Conservation (phyloP, 2,888 invertebrate species). For the Chirona hameri region DNA sequence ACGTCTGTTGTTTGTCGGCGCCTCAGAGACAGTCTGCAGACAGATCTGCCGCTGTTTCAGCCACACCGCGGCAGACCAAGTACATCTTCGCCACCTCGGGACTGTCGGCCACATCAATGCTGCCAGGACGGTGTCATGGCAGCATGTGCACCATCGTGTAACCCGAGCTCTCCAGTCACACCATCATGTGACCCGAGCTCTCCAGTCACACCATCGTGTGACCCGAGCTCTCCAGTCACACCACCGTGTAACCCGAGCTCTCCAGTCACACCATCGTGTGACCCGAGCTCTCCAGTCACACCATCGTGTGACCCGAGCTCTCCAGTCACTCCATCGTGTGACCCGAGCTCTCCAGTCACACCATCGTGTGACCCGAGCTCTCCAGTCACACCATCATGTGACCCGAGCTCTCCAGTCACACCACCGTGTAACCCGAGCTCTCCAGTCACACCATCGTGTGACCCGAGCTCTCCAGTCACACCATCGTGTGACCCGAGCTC, state of each 20-base stretch:
- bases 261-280: no score
- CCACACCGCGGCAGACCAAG: neutral
- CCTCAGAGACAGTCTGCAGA: no score
- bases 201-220: no score
- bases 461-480: neutral
- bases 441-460: neutral
- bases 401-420: neutral
- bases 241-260: no score
- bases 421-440: neutral
- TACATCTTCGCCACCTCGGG: conserved; percentile 10
- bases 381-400: neutral
- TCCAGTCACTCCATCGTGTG: no score
- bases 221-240: no score
- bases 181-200: no score
- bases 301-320: no score
- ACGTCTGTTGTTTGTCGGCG: no score
- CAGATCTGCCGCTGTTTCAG: neutral
- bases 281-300: no score
- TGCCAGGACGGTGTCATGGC: neutral
- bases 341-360: neutral
- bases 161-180: neutral
- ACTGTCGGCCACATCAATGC: neutral
- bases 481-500: neutral
- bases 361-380: neutral
- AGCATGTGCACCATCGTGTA: neutral